phyloP scores from a whole-genome alignment of 2,113 vertebrate genomes.

The Mesocricetus auratus region DNA sequence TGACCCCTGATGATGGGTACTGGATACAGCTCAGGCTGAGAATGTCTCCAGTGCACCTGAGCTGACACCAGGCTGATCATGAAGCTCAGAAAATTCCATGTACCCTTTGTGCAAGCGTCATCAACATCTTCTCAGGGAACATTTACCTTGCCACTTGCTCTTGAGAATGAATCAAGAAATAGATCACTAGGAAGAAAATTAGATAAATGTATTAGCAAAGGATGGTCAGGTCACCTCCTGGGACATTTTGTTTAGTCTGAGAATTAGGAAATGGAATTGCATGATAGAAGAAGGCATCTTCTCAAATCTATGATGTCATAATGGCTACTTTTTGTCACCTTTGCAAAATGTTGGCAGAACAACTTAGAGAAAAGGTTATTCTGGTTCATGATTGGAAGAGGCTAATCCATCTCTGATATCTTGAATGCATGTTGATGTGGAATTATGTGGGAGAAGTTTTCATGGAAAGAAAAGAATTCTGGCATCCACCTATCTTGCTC shows the following conservation, averaged over 20 bases:
- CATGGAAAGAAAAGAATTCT: not conserved
- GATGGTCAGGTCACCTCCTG: not conserved
- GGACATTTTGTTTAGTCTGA: not conserved
- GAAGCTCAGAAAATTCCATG: not conserved
- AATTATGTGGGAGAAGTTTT: not conserved
- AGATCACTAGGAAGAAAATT: not conserved
- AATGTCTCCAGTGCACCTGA: not conserved
- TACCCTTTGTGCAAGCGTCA: not conserved
- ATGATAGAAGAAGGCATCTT: not conserved
- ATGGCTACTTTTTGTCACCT: not conserved
- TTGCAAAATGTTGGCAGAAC: not conserved
- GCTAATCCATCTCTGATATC: not conserved
- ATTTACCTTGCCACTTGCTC: not conserved
- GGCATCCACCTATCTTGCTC: not conserved
- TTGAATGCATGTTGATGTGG: not conserved
- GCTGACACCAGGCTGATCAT: not conserved
- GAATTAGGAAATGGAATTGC: slow-evolving; percentile 6
- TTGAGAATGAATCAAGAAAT: slow-evolving; percentile 22
- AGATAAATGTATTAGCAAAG: not conserved
- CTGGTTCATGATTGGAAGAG: not conserved
- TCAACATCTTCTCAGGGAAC: not conserved
- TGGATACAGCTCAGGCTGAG: not conserved
- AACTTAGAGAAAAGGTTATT: not conserved
- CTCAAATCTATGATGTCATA: not conserved
- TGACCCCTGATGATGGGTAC: not conserved